These are phyloP conservation scores for Lethenteron reissneri DNA, from an alignment of 2,113 vertebrate species.

Conservation along the genomic window DNA sequence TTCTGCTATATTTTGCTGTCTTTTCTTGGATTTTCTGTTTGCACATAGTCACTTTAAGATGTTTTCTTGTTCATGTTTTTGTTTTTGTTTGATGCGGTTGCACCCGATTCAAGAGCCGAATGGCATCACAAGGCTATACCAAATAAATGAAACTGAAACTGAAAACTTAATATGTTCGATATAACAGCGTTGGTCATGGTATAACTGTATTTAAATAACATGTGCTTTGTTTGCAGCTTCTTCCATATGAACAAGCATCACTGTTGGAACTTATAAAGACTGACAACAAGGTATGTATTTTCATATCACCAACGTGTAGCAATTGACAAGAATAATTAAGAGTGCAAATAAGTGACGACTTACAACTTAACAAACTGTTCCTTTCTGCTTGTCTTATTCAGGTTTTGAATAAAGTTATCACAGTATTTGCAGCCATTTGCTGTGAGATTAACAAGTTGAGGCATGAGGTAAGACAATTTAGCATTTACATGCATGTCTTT, in stretches of 20 bases:
- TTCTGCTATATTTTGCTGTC: too few species aligned
- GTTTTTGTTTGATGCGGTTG: too few species aligned
- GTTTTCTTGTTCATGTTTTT: too few species aligned
- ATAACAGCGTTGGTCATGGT: too few species aligned
- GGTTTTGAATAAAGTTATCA: conserved; percentile 96
- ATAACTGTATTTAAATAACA: too few species aligned
- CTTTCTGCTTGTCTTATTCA: conserved; percentile 18
- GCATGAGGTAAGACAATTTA: conserved; percentile 48
- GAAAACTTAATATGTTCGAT: too few species aligned
- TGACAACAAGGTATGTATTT: conserved; percentile 62
- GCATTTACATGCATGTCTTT: background rate
- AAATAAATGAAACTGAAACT: too few species aligned
- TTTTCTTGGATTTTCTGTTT: too few species aligned
- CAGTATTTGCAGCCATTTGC: conserved; percentile 87
- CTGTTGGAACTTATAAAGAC: conserved; percentile 88
- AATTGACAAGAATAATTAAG: background rate
- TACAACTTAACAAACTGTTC: conserved; percentile 6
- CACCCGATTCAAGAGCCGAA: too few species aligned
- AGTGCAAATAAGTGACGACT: background rate
- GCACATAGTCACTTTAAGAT: too few species aligned
- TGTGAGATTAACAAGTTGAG: conserved; percentile 97
- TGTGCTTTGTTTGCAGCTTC: conserved; percentile 31
- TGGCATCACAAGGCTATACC: too few species aligned
- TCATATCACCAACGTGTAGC: background rate
- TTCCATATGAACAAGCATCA: conserved; percentile 80